Conservation (phyloP, 2,888 invertebrate genomes). For the Cataglyphis rosenhaueri region DNA sequence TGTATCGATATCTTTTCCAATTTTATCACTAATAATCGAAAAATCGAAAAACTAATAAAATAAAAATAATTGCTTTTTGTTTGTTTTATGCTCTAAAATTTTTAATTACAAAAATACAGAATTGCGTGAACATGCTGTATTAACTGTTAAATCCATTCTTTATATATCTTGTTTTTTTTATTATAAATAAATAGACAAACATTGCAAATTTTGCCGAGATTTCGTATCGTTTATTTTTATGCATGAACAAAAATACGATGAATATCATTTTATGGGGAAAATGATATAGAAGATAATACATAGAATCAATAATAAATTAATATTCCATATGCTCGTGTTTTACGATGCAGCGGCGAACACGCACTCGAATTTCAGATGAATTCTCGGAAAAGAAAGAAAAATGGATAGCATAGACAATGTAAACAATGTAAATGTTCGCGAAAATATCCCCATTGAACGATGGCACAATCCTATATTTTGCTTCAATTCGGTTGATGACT, state of each 20-base stretch:
- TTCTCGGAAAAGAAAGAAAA: not conserved
- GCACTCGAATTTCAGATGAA: conserved; percentile 2
- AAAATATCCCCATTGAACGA: conserved; percentile 1
- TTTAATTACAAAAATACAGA: not conserved
- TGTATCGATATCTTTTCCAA: not conserved
- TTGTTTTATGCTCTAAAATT: not conserved
- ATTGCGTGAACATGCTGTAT: not conserved
- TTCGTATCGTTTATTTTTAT: conserved; percentile 36
- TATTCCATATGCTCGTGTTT: conserved; percentile 8
- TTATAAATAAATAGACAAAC: conserved; percentile 25
- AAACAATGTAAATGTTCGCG: conserved; percentile 12
- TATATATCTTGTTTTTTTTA: conserved; percentile 12
- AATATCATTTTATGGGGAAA: conserved; percentile 20
- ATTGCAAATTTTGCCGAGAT: conserved; percentile 3
- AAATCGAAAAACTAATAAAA: not conserved
- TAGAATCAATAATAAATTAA: conserved; percentile 31
- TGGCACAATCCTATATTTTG: not conserved
- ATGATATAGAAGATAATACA: not conserved
- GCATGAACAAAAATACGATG: conserved; percentile 4
- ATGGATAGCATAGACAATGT: conserved; percentile 3
- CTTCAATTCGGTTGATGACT: not conserved
- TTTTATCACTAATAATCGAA: conserved; percentile 3
- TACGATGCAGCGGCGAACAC: not conserved
- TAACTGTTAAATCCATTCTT: conserved; percentile 18
- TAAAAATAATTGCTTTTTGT: conserved; percentile 35